Conservation (phyloP, 2,888 invertebrate genomes). For the Peribatodes rhomboidaria region DNA sequence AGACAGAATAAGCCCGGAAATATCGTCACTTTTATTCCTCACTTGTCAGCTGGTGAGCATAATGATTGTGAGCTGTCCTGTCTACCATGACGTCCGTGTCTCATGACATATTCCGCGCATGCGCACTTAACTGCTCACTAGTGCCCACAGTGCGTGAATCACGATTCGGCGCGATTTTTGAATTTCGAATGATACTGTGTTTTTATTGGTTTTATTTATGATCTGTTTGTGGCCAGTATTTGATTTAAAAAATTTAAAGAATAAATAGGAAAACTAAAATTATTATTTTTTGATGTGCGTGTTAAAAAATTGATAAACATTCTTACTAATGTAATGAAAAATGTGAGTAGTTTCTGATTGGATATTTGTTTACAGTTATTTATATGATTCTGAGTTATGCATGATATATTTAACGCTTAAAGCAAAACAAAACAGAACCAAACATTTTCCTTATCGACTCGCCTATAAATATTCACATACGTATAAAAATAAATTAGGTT, state of each 20-base stretch:
- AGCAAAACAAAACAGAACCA: no score
- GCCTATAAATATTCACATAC: background rate
- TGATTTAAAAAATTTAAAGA: background rate
- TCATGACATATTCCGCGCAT: constrained; percentile 73
- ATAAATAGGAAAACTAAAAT: background rate
- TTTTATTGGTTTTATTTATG: constrained; percentile 28
- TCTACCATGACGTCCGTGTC: constrained; percentile 30
- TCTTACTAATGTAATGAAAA: no score
- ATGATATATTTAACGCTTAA: no score
- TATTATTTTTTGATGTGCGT: background rate
- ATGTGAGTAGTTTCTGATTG: no score
- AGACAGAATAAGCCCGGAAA: constrained; percentile 48
- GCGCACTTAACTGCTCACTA: constrained; percentile 61
- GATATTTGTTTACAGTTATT: background rate
- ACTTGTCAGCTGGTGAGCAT: constrained; percentile 42
- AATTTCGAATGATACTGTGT: constrained; percentile 52
- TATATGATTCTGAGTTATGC: background rate
- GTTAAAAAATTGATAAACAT: background rate
- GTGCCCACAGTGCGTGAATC: constrained; percentile 67
- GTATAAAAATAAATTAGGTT: background rate
- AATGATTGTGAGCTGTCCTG: constrained; percentile 40
- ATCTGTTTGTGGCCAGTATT: background rate
- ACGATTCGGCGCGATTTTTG: constrained; percentile 54
- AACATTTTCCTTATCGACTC: no score
- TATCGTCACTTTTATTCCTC: constrained; percentile 39